Percentiles rank a stretch among this genome's conserved stretches.
Evolutionary conservation across 2,797 vertebrate genomes (phyloP).

Genomic region (Acanthurus leucopareius): DNA sequence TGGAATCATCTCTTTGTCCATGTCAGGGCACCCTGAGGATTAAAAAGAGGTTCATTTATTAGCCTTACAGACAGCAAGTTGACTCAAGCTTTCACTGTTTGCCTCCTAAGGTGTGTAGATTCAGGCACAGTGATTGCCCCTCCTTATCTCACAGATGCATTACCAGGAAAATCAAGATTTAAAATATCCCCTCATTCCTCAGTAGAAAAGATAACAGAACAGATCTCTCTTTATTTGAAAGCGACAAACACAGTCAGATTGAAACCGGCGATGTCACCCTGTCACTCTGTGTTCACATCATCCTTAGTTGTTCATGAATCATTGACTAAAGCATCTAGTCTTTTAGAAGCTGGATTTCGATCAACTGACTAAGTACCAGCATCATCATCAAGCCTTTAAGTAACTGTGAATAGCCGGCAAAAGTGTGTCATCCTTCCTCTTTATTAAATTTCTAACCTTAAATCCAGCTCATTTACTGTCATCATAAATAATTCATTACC

Average conservation of each 20-base stretch:
- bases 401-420: not conserved
- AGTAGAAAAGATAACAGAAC: constrained; percentile 14
- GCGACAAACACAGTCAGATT: not conserved
- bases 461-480: constrained; percentile 11
- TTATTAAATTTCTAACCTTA: constrained; percentile 22
- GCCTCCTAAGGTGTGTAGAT: constrained; percentile 35
- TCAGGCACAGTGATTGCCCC: constrained; percentile 23
- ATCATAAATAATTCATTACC: constrained; percentile 15
- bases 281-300: not conserved
- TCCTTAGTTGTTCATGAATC: constrained; percentile 8
- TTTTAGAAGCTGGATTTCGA: not conserved
- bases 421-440: not conserved
- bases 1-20: constrained; percentile 98
- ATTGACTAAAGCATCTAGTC: not conserved
- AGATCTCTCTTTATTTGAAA: not conserved
- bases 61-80: not conserved
- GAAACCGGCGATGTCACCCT: not conserved
- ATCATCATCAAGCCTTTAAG: not conserved
- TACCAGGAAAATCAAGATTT: constrained; percentile 9
- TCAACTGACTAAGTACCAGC: not conserved
- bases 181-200: constrained; percentile 28
- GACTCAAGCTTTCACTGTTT: not conserved
- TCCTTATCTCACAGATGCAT: constrained; percentile 41
- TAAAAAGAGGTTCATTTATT: constrained; percentile 5
- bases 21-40: constrained; percentile 86